A percentile compares a stretch with the other conserved stretches of the same genome.
These are phyloP conservation scores for Eristalis intricaria DNA, from an alignment of 2,888 invertebrate genomes.

Conservation along the genomic window DNA sequence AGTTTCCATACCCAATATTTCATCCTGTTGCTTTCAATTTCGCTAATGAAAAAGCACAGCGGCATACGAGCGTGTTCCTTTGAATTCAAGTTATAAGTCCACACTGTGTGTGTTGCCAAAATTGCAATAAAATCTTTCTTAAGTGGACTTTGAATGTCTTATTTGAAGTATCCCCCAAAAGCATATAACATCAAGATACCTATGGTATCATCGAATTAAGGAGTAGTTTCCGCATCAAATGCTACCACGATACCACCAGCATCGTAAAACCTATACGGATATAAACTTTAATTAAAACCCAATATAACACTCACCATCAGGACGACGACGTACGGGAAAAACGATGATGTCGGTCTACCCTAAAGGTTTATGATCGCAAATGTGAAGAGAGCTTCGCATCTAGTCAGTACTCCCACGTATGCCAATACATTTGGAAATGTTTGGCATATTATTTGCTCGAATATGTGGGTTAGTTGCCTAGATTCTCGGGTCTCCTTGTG, in stretches of 20 bases:
- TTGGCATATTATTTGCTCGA: neutral
- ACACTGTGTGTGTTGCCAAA: neutral
- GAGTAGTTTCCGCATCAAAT: neutral
- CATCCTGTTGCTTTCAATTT: neutral
- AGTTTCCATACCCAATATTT: neutral
- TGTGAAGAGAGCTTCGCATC: neutral
- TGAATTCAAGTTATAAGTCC: neutral
- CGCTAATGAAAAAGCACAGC: neutral
- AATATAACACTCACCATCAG: conserved; percentile 15
- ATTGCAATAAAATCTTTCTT: neutral
- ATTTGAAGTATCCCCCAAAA: neutral
- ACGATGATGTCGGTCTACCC: conserved; percentile 10
- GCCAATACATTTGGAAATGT: neutral
- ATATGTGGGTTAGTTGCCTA: neutral
- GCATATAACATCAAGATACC: neutral
- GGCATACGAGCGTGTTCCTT: neutral
- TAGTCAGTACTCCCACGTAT: neutral
- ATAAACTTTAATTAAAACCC: conserved; percentile 47
- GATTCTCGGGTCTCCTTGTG: neutral
- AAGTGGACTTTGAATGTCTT: neutral
- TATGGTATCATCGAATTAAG: neutral
- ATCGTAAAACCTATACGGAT: conserved; percentile 18
- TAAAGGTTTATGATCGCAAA: conserved; percentile 26
- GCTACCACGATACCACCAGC: conserved; percentile 2
- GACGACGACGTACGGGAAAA: neutral